phyloP scores from a whole-genome alignment of 2,113 vertebrate species.

The Tringa solitaria region DNA sequence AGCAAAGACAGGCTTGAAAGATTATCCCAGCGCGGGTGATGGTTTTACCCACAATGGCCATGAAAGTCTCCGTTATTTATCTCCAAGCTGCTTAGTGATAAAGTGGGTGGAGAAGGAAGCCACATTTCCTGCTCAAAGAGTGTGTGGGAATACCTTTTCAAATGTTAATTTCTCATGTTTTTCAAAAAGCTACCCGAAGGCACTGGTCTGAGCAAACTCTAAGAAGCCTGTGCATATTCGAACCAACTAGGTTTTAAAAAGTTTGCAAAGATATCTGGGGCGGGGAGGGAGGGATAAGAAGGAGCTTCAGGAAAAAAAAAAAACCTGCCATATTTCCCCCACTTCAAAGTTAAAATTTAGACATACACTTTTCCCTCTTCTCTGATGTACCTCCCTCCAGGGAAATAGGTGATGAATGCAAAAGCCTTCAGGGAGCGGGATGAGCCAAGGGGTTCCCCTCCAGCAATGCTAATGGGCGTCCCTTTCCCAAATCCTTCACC shows the following conservation, averaged over 20 bases:
- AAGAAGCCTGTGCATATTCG: slow-evolving; percentile 11
- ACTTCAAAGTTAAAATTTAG: slow-evolving; percentile 42
- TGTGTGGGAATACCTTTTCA: slow-evolving; percentile 67
- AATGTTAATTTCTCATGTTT: slow-evolving; percentile 68
- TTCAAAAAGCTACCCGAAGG: slow-evolving; percentile 60
- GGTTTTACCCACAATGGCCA: not conserved
- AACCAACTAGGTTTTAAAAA: not conserved
- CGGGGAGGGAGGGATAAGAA: not conserved
- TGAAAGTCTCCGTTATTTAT: slow-evolving; percentile 43
- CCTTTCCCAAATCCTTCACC: not conserved
- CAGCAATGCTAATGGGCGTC: not conserved
- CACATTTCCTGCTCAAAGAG: slow-evolving; percentile 48
- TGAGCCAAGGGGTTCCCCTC: not conserved
- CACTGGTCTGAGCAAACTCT: not conserved
- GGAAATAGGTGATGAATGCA: not conserved
- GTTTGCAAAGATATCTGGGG: not conserved
- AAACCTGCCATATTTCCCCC: not conserved
- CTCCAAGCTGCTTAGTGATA: slow-evolving; percentile 46
- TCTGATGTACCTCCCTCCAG: not conserved
- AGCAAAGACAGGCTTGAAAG: not conserved
- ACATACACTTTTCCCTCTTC: not conserved
- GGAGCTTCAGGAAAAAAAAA: not conserved
- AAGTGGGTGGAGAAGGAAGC: slow-evolving; percentile 58
- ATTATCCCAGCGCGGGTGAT: not conserved
- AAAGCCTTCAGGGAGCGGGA: not conserved